Evolutionary conservation across 2,113 vertebrate genomes (phyloP).

Genomic region (Lamprotornis superbus): DNA sequence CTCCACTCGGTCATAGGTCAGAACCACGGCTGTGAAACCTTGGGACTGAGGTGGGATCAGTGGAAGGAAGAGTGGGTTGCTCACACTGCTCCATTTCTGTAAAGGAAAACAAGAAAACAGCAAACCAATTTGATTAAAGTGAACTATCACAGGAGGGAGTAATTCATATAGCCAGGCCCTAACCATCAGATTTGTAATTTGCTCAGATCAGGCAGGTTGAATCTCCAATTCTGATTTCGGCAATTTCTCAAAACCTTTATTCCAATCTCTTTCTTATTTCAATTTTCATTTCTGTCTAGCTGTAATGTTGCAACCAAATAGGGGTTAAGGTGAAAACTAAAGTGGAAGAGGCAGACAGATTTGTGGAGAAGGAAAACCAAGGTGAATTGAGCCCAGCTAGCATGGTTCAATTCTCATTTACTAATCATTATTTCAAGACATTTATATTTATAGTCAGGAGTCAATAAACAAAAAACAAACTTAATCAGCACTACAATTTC

Average conservation of each 20-base stretch:
- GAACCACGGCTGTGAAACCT: conserved; percentile 94
- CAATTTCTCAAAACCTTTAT: not conserved
- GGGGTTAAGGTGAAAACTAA: not conserved
- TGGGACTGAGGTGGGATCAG: conserved; percentile 93
- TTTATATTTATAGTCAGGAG: not conserved
- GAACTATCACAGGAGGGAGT: not conserved
- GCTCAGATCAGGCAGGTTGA: not conserved
- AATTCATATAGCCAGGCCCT: not conserved
- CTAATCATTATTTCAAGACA: not conserved
- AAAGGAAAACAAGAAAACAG: not conserved
- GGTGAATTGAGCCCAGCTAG: not conserved
- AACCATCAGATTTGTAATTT: not conserved
- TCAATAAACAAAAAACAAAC: conserved; percentile 4
- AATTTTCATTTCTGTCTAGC: not conserved
- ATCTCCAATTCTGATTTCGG: not conserved
- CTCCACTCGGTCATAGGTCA: conserved; percentile 96
- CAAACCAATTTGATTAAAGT: not conserved
- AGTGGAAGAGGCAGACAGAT: not conserved
- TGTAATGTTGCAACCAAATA: not conserved
- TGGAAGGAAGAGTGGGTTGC: conserved; percentile 93
- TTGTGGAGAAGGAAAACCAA: not conserved
- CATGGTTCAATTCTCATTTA: not conserved
- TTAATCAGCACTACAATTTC: not conserved
- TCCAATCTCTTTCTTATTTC: not conserved
- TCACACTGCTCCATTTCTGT: conserved; percentile 95